A percentile compares a stretch with the other conserved stretches of the same genome.
Conservation (phyloP, 2,888 invertebrate species). For the Catocala nupta region DNA sequence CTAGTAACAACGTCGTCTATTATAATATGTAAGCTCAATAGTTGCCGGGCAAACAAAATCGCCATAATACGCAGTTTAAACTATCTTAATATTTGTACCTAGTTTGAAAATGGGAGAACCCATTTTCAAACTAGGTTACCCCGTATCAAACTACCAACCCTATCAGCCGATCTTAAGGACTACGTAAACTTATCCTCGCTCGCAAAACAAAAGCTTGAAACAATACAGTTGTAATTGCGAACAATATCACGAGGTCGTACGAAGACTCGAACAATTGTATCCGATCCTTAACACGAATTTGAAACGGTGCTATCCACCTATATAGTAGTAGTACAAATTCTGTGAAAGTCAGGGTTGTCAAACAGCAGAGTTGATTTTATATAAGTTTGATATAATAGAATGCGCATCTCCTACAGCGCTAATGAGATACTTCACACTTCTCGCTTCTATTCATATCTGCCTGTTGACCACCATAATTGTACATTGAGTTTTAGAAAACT, state of each 20-base stretch:
- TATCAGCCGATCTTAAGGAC: background rate
- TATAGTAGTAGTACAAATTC: too few species aligned
- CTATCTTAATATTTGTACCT: background rate
- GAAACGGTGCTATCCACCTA: slow-evolving; percentile 18
- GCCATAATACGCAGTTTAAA: too few species aligned
- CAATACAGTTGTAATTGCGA: slow-evolving; percentile 12
- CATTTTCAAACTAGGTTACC: background rate
- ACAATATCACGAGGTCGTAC: slow-evolving; percentile 6
- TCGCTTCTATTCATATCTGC: background rate
- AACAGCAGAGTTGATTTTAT: background rate
- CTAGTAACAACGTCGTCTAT: too few species aligned
- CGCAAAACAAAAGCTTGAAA: background rate
- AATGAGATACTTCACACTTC: slow-evolving; percentile 1
- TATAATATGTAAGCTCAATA: too few species aligned
- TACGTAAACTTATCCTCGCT: slow-evolving; percentile 1
- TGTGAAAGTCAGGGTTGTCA: background rate
- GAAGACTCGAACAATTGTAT: slow-evolving; percentile 14
- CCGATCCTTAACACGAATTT: slow-evolving; percentile 16
- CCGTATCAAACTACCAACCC: background rate
- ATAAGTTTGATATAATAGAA: background rate
- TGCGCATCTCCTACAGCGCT: background rate
- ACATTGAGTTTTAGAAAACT: background rate
- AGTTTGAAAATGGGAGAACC: too few species aligned
- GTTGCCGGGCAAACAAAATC: too few species aligned
- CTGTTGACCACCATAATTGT: background rate